These are phyloP conservation scores for Coremacera marginata DNA, from an alignment of 2,888 invertebrate species.

Conservation along the genomic window DNA sequence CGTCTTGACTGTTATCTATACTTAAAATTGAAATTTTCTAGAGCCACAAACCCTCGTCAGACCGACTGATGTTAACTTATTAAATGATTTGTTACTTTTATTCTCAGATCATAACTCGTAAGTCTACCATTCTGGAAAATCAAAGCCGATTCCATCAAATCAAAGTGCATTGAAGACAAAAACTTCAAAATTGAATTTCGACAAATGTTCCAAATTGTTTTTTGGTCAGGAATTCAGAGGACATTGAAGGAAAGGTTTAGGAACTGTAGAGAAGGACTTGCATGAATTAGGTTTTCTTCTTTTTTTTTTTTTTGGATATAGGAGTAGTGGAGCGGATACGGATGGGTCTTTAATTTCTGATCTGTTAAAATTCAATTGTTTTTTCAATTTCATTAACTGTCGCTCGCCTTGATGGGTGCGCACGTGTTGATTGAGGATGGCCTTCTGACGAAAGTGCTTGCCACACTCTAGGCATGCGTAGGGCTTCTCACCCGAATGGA, in stretches of 20 bases:
- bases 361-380: slow-evolving; percentile 51
- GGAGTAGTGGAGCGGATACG: background rate
- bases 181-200: slow-evolving; percentile 43
- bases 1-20: no score
- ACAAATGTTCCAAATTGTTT: slow-evolving; percentile 35
- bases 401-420: slow-evolving; percentile 97
- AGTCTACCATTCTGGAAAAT: slow-evolving; percentile 49
- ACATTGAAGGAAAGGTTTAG: background rate
- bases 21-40: no score
- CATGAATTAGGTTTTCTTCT: background rate
- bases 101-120: background rate
- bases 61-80: no score
- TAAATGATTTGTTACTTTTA: no score
- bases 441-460: slow-evolving; percentile 96
- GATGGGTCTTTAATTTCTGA: background rate
- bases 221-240: background rate
- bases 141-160: slow-evolving; percentile 54
- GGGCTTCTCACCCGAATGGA: slow-evolving; percentile 96
- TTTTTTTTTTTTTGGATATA: background rate
- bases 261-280: background rate
- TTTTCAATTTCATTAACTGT: slow-evolving; percentile 72
- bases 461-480: slow-evolving; percentile 95
- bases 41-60: no score
- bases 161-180: slow-evolving; percentile 50
- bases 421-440: slow-evolving; percentile 97